Evolutionary conservation across 2,113 vertebrate genomes (phyloP), one percentile per base, ranked within the genome.

Genomic region (Cairina moschata): DNA sequence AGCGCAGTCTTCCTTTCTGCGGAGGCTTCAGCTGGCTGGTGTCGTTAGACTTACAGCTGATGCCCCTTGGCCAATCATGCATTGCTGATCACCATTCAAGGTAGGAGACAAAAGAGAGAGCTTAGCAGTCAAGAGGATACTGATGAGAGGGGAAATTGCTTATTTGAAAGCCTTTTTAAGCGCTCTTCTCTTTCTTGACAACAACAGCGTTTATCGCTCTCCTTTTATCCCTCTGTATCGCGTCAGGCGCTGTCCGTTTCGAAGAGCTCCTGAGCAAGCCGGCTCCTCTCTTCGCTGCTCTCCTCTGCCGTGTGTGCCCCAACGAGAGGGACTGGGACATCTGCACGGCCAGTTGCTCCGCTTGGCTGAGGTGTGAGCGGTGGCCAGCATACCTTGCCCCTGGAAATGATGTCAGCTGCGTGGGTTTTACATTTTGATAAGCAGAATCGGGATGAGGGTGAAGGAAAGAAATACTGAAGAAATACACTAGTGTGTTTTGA

Each of bases 41-140:
- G 87, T 38, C 91, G 95, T 96, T 84, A 89, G 87, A 42, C 94
- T 96, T 91, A 77, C 77, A 93, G 89, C 94, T 83, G 88, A 90
- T 96, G 84, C 80, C 93, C 91, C 91, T 96, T 95, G 96, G 90
- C 90, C 86, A 83, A 22, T 86, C 95, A 94, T 89, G 93, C 95
- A 96, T 96, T 97, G 88, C 95, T 88, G 95, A 96, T 97, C 95
- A 90, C 85, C 89, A 93, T 97, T 97, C 92, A 91, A 88, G 94
- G 94, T 95, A 95, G 88, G 69, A 96, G 96, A 98, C 96, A 97
- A 97, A 97, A 95, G 94, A 92, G 56, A 72, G 89, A 92, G 90
- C 50, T 82, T 91, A 93, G 62, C 59, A 78, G 86, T 94, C 76
- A 83, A 92, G 78, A 88, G 96, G 93, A 93, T 87, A 62, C 82